Percentiles rank a stretch among this genome's conserved stretches.
Evolutionary conservation across 2,113 vertebrate genomes (phyloP).

Genomic region (Rhipidura dahli): DNA sequence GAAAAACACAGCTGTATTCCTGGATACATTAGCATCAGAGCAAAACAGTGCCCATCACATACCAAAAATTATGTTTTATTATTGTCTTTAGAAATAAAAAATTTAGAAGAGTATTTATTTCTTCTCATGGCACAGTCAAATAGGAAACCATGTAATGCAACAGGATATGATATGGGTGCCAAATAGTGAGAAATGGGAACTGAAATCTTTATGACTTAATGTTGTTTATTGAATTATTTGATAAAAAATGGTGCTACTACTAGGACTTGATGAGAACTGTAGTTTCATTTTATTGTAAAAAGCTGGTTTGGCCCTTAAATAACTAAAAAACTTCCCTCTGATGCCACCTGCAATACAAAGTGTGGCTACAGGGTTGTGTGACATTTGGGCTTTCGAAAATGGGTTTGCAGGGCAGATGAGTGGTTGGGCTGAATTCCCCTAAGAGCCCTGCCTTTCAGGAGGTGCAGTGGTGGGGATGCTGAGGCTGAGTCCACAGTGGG

Average conservation of each 20-base stretch:
- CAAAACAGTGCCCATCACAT: background rate
- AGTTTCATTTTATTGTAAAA: background rate
- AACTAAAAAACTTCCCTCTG: background rate
- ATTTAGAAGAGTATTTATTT: background rate
- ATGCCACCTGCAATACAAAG: background rate
- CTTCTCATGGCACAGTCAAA: background rate
- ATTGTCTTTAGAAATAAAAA: background rate
- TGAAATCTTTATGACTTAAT: background rate
- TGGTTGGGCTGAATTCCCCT: constrained; percentile 33
- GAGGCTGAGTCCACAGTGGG: background rate
- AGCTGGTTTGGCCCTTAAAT: background rate
- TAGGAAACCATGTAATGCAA: background rate
- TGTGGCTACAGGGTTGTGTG: background rate
- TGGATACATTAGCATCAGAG: background rate
- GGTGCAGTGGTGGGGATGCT: background rate
- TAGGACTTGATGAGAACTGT: background rate
- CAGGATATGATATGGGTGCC: background rate
- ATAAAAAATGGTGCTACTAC: background rate
- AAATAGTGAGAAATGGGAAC: constrained; percentile 36
- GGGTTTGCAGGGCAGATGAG: background rate
- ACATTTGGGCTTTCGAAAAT: background rate
- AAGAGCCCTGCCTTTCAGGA: background rate
- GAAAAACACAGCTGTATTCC: background rate
- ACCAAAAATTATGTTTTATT: background rate
- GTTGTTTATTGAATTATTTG: constrained; percentile 23